Evolutionary conservation across 2,888 invertebrate genomes (phyloP), one percentile per base, ranked within the genome.

Genomic region (Metopia argyrocephala): DNA sequence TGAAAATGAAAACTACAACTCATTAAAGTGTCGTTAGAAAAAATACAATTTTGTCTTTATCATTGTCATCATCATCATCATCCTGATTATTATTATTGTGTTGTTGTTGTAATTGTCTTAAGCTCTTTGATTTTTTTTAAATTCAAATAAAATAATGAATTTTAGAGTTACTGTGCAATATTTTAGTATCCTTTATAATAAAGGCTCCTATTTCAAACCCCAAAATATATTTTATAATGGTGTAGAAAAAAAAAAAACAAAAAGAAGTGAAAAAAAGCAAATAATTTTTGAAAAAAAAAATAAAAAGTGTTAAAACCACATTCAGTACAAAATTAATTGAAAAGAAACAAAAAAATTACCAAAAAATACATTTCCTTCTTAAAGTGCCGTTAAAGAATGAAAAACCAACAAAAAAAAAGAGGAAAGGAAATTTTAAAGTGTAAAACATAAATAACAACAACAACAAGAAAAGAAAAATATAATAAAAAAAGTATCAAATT

Each of bases 11-110:
- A 21, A 56, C 48, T 27, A 54, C 65, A 76, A 69, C 78, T 78
- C 70, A 81, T 81, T 81, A 70, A 81, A 81, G 81, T 81, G 78
- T 71, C 74, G 66, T 81, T n/a, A n/a, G n/a, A n/a, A n/a, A 78
- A 75, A 80, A 62, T 5, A 59, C 73, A 54, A 38, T 64, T 73
- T 65, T 7, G 31, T 50, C 15, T 57, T 62, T n/a, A n/a, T n/a
- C n/a, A n/a, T n/a, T n/a, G n/a, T n/a, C n/a, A n/a, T n/a, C n/a
- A n/a, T n/a, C n/a, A 54, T 59, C 31, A 45, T 65, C 54, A 7
- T 48, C 50, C 2, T 6, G 38, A 38, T 38, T 59, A 69, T 78
- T 69, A 69, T 69, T 69, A 61, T 65, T 69, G 54, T 46, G 28
- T 52, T 54, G 15, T 54, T 27, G 7, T n/a, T 15, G 12, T 38